Base-by-base conservation (phyloP, 2,888 invertebrate species). In the Epinotia nisella region DNA sequence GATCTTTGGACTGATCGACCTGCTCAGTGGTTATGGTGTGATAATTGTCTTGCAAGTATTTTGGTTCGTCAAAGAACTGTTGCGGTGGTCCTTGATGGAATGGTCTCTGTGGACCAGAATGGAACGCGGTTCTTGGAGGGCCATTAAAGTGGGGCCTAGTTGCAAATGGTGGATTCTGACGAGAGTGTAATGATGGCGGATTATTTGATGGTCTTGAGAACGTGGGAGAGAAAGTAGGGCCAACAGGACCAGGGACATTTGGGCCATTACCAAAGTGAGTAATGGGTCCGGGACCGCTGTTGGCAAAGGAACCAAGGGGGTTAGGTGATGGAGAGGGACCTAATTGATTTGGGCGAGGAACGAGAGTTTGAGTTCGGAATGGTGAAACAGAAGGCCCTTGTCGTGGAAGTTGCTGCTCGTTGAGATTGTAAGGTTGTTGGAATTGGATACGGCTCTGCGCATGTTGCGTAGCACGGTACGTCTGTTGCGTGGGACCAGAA, bases 81-180 rank as follows among this genome's bases (percentile, higher is more conserved):
- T 92, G 91, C 17, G 87, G 79, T 78, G 90, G 91, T 51, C 87
- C 87, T 77, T 86, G 87, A 76, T 90, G 89, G 82, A 95, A 94
- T 11, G 95, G 95, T 78, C 94, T 90, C 82, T 94, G 94, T 15
- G 94, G 90, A 76, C 94, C 94, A 24, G 94, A 88, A 79, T 93
- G 92, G 79, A 94, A 94, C 72, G 86, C 86, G 17, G 84, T 72
- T 79, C 91, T 87, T 21, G 93, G 87, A 49, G 93, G 94, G 17
- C 89, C 88, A 78, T 87, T 90, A 35, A 94, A 90, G 49, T 90
- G 88, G 39, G 89, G 88, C 41, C 93, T 84, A 29, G 86, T 72
- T 9, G 80, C 83, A 78, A 92, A 92, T 51, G 88, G 87, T 55
- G 86, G 83, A 70, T 80, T 87, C 41, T 89, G 90, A 1, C 91